Base-by-base conservation (phyloP, 92 coral and sea anemone genomes). In the Anthopleura xanthogrammica region DNA sequence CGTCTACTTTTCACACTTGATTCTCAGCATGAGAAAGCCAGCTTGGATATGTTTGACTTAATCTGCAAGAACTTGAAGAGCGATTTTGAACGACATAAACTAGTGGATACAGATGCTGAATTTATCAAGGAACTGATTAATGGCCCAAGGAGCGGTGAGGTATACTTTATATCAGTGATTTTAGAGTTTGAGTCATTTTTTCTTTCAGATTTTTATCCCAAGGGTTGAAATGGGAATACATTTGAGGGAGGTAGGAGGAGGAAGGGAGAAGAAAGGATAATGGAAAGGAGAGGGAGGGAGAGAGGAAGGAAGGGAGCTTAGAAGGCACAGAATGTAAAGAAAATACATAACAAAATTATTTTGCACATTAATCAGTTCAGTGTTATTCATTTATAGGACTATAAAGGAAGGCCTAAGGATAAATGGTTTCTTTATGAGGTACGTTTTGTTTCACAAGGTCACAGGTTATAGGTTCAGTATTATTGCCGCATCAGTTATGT, bases 101-200 rank as follows among this genome's bases (percentile, higher is more conserved):
- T 95, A 60, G 57, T 58, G 16, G 88, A 85, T 29, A 79, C 75
- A 52, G 98, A 95, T 65, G 48, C 86, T 58, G 73, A 36, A 22
- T 95, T 95, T 52, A 90, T 95, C 46, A 88, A 95, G 82, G 97
- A 95, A 77, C 92, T 93, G 7, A 93, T 95, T 20, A 79, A 85
- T 42, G 95, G 93, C 8, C 86, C 90, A 68, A n/a, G n/a, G n/a
- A n/a, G n/a, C n/a, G 11, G 10, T 0, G 16, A 0, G 58, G 58
- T 54, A 14, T 12, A 46, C 0, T 46, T 46, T 2, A 46, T 46
- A 9, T 14, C 16, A 54, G 13, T 8, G 58, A 54, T 54, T 54
- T 54, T 54, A 54, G 16, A 54, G 58, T 54, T 54, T 11, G 16
- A 7, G 58, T 54, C n/a, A n/a, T n/a, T n/a, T 12, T 11, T 22